A percentile compares a stretch with the other conserved stretches of the same genome.
Evolutionary conservation across 2,888 invertebrate genomes (phyloP).

Genomic region (Elmis aenea): DNA sequence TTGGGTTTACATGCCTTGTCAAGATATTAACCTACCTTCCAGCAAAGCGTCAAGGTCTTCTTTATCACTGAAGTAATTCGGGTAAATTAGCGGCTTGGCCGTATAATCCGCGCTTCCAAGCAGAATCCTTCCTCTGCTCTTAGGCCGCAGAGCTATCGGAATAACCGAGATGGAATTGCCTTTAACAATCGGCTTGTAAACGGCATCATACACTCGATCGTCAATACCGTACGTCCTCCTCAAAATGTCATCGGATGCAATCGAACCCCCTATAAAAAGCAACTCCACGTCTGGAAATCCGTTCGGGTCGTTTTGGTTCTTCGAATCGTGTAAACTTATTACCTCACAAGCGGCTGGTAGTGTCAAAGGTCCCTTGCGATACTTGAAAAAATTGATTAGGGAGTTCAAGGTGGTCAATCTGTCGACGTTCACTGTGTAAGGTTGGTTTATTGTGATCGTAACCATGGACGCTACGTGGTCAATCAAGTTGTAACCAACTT

Average conservation of each 20-base stretch:
- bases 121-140: slow-evolving; percentile 71
- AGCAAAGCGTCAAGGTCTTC: slow-evolving; percentile 74
- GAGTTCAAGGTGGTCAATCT: slow-evolving; percentile 37
- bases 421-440: slow-evolving; percentile 76
- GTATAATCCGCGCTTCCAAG: slow-evolving; percentile 78
- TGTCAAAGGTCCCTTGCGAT: not conserved
- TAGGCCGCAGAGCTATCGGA: slow-evolving; percentile 75
- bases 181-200: slow-evolving; percentile 75
- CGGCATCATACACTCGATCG: slow-evolving; percentile 72
- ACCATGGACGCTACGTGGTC: slow-evolving; percentile 83
- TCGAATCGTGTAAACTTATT: no score
- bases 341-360: not conserved
- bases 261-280: slow-evolving; percentile 87
- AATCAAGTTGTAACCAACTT: slow-evolving; percentile 76
- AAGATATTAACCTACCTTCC: slow-evolving; percentile 65
- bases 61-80: slow-evolving; percentile 85
- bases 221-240: slow-evolving; percentile 74
- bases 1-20: slow-evolving; percentile 54
- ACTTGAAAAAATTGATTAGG: no score
- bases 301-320: no score
- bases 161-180: slow-evolving; percentile 79
- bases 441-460: slow-evolving; percentile 75
- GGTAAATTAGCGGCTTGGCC: slow-evolving; percentile 82
- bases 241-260: slow-evolving; percentile 70
- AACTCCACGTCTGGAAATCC: slow-evolving; percentile 80